These are phyloP conservation scores for Lepus oiostolus DNA, from an alignment of 2,797 vertebrate species.

Conservation along the genomic window DNA sequence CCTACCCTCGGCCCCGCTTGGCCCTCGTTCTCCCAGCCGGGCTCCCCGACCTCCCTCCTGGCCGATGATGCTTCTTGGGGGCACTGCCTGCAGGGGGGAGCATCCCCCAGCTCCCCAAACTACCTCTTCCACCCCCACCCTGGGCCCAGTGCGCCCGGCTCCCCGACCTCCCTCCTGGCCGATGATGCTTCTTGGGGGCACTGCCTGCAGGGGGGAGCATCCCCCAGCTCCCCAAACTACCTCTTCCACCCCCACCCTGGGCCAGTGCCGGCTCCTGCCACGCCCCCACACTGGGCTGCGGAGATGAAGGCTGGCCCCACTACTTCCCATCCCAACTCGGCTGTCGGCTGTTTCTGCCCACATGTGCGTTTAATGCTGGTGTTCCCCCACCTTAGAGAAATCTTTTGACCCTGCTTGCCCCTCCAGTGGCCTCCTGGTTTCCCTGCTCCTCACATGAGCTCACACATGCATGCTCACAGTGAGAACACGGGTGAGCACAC, in stretches of 20 bases:
- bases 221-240: fast-evolving
- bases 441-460: neutral
- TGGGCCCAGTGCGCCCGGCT: neutral
- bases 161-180: neutral
- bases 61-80: neutral
- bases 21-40: fast-evolving
- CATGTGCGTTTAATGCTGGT: no score
- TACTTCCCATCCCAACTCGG: no score
- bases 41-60: fast-evolving
- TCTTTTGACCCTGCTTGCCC: neutral
- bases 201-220: no score
- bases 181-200: neutral
- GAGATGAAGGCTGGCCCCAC: neutral
- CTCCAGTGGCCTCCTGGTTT: neutral
- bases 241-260: fast-evolving
- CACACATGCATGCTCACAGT: fast-evolving
- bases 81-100: no score
- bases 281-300: fast-evolving
- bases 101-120: fast-evolving
- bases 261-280: no score
- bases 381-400: neutral
- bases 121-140: fast-evolving
- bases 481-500: no score
- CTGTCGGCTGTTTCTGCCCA: no score
- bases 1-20: fast-evolving